Evolutionary conservation across 37 sponge, comb jelly and placozoan species (phyloP), one percentile per base, ranked within the genome.

Genomic region (Spongilla lacustris): DNA sequence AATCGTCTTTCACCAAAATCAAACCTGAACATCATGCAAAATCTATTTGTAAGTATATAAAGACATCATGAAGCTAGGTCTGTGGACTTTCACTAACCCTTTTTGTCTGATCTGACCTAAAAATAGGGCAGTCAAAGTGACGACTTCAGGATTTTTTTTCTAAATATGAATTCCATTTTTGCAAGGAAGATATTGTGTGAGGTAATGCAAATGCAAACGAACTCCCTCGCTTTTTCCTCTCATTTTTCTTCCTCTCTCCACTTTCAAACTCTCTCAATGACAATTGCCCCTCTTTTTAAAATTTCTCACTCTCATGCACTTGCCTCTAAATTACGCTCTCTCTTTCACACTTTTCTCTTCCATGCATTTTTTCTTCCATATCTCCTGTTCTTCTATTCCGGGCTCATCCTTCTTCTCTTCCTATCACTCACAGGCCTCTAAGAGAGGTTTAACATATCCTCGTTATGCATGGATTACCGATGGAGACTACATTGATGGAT

Each of bases 251-350:
- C 36, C 10, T 30, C 33, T 30, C 33, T 32, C 10, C 76, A 13
- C 76, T 75, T n/a, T n/a, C n/a, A n/a, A n/a, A n/a, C 76, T 75
- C 76, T 75, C 76, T 75, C 33, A 13, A 9, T 11, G 35, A 13
- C 76, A 31, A 6, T 75, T 35, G 5, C 76, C 30, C 33, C 30
- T 32, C 30, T 32, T 75, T 9, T 75, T 35, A 31, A 6, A n/a
- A n/a, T n/a, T n/a, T n/a, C n/a, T n/a, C n/a, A n/a, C n/a, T n/a
- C n/a, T n/a, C n/a, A n/a, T n/a, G n/a, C n/a, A n/a, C n/a, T n/a
- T n/a, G n/a, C n/a, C n/a, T n/a, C n/a, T n/a, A n/a, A n/a, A n/a
- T n/a, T n/a, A n/a, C n/a, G n/a, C n/a, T n/a, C n/a, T n/a, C n/a
- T n/a, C 30, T 32, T 11, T 32, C 30, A 6, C 30, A 9, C 30